Evolutionary conservation across 2,888 invertebrate genomes (phyloP), one percentile per base, ranked within the genome.

Genomic region (Brachypalpus laphriformis): DNA sequence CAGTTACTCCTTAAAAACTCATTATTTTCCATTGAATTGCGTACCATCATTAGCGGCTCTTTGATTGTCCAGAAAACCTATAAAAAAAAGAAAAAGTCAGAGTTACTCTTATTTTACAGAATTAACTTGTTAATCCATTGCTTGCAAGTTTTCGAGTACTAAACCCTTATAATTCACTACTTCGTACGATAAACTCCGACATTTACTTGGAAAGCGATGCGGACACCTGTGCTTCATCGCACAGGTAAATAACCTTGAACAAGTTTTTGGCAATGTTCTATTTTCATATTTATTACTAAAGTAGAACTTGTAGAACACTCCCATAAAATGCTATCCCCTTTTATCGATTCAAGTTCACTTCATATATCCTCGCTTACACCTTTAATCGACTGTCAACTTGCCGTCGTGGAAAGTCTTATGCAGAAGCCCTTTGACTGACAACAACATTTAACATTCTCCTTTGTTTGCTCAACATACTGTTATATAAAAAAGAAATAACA

Each of bases 381-480:
- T 20, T 47, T 14, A 4, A 16, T 56, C 14, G 54, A 31, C 16
- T 31, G 31, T 56, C 54, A 40, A 40, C 40, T 3, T 14, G 40
- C 6, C n/a, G 61, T 63, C 14, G 61, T 63, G 45, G 42, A 51
- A 54, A 54, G 37, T 34, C 34, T 28, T 61, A 49, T 70, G 42
- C 45, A 61, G 56, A 56, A n/a, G 31, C 45, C 51, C 51, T 61
- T 45, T 77, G 45, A 70, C 61, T 70, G 61, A 77, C 42, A 34
- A 54, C n/a, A 42, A 45, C 49, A 70, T 61, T 68, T 51, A 20
- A 77, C 59, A 47, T 42, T 54, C 34, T 28, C 25, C 25, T 40
- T 57, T 65, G 16, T 70, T 56, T 71, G 70, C 49, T 45, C 14
- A 65, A 71, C 82, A 82, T 59, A 76, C 76, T 82, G 76, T 66